phyloP scores from a whole-genome alignment of 2,888 invertebrate species.

The Cheilosia vernalis region DNA sequence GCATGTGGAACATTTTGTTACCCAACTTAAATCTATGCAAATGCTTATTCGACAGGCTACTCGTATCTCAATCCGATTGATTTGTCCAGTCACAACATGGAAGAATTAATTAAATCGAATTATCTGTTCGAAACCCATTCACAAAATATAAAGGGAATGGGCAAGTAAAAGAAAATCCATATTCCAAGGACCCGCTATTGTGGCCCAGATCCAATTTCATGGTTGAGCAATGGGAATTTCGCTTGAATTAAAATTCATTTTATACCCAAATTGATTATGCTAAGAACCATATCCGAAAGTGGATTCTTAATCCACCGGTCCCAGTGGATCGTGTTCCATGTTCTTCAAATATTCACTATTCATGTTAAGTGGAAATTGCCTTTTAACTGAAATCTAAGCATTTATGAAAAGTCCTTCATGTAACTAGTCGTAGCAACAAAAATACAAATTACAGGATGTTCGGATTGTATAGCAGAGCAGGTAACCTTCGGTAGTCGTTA shows the following conservation, averaged over 20 bases:
- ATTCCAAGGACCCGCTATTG: constrained; percentile 9
- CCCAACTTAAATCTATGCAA: too few relatives aligned
- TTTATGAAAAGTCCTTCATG: too few relatives aligned
- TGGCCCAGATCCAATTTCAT: constrained; percentile 60
- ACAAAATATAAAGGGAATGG: neutral
- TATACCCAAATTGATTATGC: constrained; percentile 40
- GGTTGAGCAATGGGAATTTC: constrained; percentile 41
- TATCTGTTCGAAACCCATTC: constrained; percentile 4
- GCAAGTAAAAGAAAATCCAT: constrained; percentile 24
- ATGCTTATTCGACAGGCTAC: too few relatives aligned
- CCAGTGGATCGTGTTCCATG: constrained; percentile 1
- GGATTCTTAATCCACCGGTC: constrained; percentile 10
- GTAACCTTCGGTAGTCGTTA: too few relatives aligned
- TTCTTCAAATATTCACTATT: too few relatives aligned
- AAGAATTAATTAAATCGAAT: constrained; percentile 38
- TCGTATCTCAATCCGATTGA: neutral
- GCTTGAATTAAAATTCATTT: constrained; percentile 58
- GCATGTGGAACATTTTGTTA: too few relatives aligned
- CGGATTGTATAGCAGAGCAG: too few relatives aligned
- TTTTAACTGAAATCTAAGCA: neutral
- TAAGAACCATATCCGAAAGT: constrained; percentile 19
- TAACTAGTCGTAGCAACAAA: too few relatives aligned
- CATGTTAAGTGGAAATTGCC: neutral
- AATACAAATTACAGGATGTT: too few relatives aligned
- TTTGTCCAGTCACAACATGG: neutral